phyloP scores from a whole-genome alignment of 2,888 invertebrate genomes.

The Drosophila prolongata region DNA sequence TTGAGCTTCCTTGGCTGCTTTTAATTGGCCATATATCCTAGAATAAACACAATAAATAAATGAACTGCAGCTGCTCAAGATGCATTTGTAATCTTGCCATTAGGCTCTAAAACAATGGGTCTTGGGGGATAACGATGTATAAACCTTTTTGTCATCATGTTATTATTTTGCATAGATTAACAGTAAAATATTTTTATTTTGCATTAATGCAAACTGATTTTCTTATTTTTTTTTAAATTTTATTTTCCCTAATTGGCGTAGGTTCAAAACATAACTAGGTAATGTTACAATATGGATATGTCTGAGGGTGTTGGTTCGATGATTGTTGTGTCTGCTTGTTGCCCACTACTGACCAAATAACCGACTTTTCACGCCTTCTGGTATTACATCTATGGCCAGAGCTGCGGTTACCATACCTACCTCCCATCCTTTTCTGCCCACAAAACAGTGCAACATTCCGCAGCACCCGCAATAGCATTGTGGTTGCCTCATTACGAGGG shows the following conservation, averaged over 20 bases:
- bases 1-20: conserved; percentile 1
- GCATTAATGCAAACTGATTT: background rate
- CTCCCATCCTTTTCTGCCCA: conserved; percentile 13
- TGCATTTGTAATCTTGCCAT: background rate
- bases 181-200: no score
- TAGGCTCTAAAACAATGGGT: background rate
- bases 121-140: background rate
- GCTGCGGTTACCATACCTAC: conserved; percentile 10
- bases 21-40: conserved; percentile 3
- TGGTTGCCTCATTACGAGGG: conserved; percentile 40
- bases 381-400: conserved; percentile 50
- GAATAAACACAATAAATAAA: conserved; percentile 25
- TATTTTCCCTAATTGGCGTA: background rate
- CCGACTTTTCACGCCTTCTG: conserved; percentile 65
- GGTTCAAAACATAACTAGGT: conserved; percentile 8
- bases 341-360: conserved; percentile 56
- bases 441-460: conserved; percentile 32
- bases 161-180: no score
- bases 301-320: conserved; percentile 36
- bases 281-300: conserved; percentile 21
- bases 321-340: conserved; percentile 43
- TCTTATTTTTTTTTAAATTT: background rate
- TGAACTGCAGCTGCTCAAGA: conserved; percentile 3
- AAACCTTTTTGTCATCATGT: no score
- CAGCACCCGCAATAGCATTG: conserved; percentile 55